Base-by-base conservation (phyloP, 1,140 invertebrate genomes). In the Bombus balteatus region DNA sequence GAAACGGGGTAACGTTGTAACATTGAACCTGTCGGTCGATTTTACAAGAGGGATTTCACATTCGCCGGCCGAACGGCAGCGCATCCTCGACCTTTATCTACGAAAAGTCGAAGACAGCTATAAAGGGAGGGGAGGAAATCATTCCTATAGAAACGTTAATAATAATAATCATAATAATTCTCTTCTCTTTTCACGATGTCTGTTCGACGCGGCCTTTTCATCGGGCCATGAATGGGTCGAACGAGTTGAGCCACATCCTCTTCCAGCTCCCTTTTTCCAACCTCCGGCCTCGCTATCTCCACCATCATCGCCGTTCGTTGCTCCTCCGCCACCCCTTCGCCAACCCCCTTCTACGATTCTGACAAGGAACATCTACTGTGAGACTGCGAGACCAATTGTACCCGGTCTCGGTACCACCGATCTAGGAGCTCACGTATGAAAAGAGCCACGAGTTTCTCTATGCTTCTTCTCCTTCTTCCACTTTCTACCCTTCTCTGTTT, bases 101-200 rank as follows among this genome's bases (percentile, higher is more conserved):
- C 87, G 88, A 83, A 92, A 92, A 92, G 91, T 92, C 88, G 90
- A 92, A 92, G 92, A 92, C 90, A 90, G 90, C 89, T 88, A 81
- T 88, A 87, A 91, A 93, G 92, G 93, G 92, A 10, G 74, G 34
- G 53, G 57, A 22, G 66, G 87, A 94, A 94, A 94, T 94, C 90
- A 92, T 93, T 93, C 90, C 93, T 92, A 94, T 93, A 94, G 93
- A 94, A 94, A 93, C 86, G 91, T 93, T 93, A 93, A 94, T 93
- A 92, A 94, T 92, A 92, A 94, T 94, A 94, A 94, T 94, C 91
- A 94, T 94, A 93, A 94, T 94, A 94, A 94, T 94, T 94, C 92
- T 86, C 93, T 92, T 92, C 92, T 94, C 93, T 93, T 93, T 94
- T 94, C 91, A 92, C 92, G 89, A 92, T 82, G 90, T 92, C 92